Evolutionary conservation across 2,113 vertebrate genomes (phyloP), one percentile per base, ranked within the genome.

Genomic region (Falco punctatus): DNA sequence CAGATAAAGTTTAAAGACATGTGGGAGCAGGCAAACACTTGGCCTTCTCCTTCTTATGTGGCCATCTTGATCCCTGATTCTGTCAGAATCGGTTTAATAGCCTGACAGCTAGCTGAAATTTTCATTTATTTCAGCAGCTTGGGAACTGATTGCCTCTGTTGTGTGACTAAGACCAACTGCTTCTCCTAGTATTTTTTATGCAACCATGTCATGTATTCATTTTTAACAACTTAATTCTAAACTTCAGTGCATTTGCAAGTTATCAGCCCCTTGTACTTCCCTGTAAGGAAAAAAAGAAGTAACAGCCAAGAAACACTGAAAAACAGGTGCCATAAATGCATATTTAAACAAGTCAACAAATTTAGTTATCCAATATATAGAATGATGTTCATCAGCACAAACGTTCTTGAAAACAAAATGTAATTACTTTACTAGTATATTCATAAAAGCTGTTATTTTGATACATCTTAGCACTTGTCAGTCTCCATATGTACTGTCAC

Each of bases 101-200:
- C 16, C 66, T 94, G 91, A 92, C 38, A 92, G 64, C n/a, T 81
- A 85, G 61, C 42, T 95, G 90, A 94, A 93, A 86, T 93, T 91
- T 90, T 95, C 13, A 81, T 95, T 94, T 90, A 86, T 90, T 92
- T 94, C 66, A 86, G 52, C 69, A 97, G 75, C 62, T 88, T 95
- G 65, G 52, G 44, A 95, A 57, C 38, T 55, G 72, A 80, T 77
- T 95, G 52, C 38, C 33, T 51, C 19, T 73, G 42, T 75, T 81
- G 17, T 92, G 66, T 69, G 70, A 86, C 57, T 79, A 79, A 88
- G 54, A 79, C 66, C 71, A 84, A 87, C 70, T 90, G 62, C 57
- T 92, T 89, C 61, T 86, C 42, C 54, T 40, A 13, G 3, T 49
- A 24, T 33, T 59, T 90, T 83, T 54, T n/a, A 52, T 62, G 30